Base-by-base conservation (phyloP, 2,113 vertebrate genomes). In the Chionodraco myersi region DNA sequence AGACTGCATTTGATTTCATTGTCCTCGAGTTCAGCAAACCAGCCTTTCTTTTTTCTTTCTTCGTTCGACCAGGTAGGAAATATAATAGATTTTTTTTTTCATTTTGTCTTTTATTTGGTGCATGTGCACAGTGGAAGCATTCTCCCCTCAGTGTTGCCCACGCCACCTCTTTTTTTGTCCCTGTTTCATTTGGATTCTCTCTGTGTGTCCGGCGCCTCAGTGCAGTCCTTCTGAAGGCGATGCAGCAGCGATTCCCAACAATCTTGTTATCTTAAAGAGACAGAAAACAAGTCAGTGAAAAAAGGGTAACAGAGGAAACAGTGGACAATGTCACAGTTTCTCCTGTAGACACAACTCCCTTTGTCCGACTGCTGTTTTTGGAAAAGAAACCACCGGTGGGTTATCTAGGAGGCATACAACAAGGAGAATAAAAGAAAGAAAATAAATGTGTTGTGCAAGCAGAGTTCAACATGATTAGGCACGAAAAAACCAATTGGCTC, bases 91-190 rank as follows among this genome's bases (percentile, higher is more conserved):
- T 89, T 89, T 79, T 68, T 65, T 78, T 80, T 72, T 95, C 94
- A 93, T 95, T 86, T 95, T 94, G 95, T 95, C 95, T 95, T 96
- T 96, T 95, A 92, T 94, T 95, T 90, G 94, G 95, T 93, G 96
- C 94, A 96, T 96, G 96, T 96, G 96, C 96, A 97, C 97, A 96
- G 94, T 95, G 95, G 96, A 97, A 96, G 95, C 95, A 94, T 96
- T 95, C 94, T 96, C 94, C 92, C 92, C 69, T 81, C 65, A 45
- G 65, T 73, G 85, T 79, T 79, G 72, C 90, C 90, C 80, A 68
- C 60, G 77, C 88, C 77, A 82, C 86, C 84, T 85, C 63, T 81
- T 61, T 77, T 70, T 78, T 74, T 80, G 51, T 89, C 70, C 49
- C 16, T 6, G 47, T 84, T 79, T 87, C 67, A 52, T 84, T 84